These are phyloP conservation scores for Petrocephalus sullivani DNA, from an alignment of 2,797 vertebrate species.

Conservation along the genomic window DNA sequence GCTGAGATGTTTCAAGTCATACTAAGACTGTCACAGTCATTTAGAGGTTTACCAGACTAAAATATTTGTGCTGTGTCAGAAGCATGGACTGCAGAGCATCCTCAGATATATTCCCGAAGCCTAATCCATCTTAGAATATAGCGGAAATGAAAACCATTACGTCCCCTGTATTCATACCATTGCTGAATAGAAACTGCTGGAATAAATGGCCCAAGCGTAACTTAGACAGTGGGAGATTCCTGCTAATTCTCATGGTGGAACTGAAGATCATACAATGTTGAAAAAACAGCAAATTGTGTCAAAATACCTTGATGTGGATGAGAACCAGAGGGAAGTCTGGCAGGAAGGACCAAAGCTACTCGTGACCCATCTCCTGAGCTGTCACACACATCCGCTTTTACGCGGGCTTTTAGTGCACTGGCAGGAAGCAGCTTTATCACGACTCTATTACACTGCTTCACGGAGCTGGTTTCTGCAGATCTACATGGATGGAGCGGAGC, in stretches of 20 bases:
- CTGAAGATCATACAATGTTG: not conserved
- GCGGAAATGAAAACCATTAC: not conserved
- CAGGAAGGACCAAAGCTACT: slow-evolving; percentile 32
- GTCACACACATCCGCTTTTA: slow-evolving; percentile 23
- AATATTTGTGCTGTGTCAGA: not conserved
- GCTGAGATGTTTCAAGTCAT: not conserved
- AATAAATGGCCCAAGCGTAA: not conserved
- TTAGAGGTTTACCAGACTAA: not conserved
- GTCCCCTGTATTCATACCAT: not conserved
- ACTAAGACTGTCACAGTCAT: not conserved
- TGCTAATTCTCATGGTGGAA: not conserved
- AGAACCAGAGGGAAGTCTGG: slow-evolving; percentile 43
- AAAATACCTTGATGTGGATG: slow-evolving; percentile 53
- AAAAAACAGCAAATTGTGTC: slow-evolving; percentile 30
- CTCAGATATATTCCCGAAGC: not conserved
- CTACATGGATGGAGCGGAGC: not conserved
- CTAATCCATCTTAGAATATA: not conserved
- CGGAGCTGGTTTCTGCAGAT: not conserved
- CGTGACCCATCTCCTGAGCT: slow-evolving; percentile 18
- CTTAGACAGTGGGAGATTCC: not conserved
- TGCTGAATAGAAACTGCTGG: not conserved
- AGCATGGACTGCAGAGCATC: not conserved
- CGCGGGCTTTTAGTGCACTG: not conserved
- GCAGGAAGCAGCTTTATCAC: slow-evolving; percentile 6
- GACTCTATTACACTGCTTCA: slow-evolving; percentile 20